A percentile compares a stretch with the other conserved stretches of the same genome.
Conservation (phyloP, 2,113 vertebrate genomes). For the Petaurus breviceps region DNA sequence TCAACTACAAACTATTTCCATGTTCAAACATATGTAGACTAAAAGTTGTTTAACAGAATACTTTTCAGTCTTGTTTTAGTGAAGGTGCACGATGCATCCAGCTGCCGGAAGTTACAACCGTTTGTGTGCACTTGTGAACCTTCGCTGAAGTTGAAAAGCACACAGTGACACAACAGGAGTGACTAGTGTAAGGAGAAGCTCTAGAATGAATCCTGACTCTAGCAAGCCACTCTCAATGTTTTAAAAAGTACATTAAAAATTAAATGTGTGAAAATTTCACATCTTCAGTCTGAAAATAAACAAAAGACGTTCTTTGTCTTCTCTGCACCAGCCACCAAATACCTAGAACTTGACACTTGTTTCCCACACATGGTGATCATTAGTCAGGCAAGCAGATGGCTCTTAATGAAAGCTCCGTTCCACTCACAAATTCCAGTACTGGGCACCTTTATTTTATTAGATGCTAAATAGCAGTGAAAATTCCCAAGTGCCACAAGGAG, state of each 20-base stretch:
- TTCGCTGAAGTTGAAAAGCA: conserved; percentile 9
- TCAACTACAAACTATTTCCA: conserved; percentile 53
- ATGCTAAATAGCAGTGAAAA: not conserved
- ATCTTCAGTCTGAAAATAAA: conserved; percentile 31
- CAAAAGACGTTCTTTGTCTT: conserved; percentile 32
- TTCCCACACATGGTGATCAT: conserved; percentile 38
- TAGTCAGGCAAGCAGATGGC: conserved; percentile 32
- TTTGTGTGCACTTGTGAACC: not conserved
- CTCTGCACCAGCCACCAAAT: conserved; percentile 35
- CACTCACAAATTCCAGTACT: not conserved
- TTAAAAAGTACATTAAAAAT: conserved; percentile 47
- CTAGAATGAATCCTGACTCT: conserved; percentile 29
- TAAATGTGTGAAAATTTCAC: too few species aligned
- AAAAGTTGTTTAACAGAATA: not conserved
- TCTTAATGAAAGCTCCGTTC: conserved; percentile 16
- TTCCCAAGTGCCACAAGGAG: not conserved
- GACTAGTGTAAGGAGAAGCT: not conserved
- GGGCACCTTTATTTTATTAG: not conserved
- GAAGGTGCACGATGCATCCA: not conserved
- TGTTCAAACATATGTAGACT: conserved; percentile 26
- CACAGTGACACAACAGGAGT: not conserved
- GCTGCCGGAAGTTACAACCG: not conserved
- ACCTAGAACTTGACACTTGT: conserved; percentile 35
- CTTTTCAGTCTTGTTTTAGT: not conserved
- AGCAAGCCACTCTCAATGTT: not conserved